phyloP scores from a whole-genome alignment of 2,888 invertebrate species.

The Microplitis deprimator region DNA sequence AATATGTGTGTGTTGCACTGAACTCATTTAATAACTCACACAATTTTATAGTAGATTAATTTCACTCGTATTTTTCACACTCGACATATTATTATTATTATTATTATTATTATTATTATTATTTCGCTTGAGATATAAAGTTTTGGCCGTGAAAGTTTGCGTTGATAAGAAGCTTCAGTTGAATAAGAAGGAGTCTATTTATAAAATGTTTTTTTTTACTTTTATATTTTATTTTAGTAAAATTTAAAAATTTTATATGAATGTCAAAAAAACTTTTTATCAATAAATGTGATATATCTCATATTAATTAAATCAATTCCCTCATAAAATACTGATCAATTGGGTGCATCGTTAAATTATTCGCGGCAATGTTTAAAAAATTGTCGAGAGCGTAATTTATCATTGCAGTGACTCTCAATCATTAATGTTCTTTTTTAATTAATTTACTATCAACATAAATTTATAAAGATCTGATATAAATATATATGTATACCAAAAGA shows the following conservation, averaged over 20 bases:
- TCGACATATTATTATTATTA: not conserved
- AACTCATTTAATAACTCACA: not conserved
- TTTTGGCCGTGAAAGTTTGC: constrained; percentile 6
- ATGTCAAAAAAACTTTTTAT: not conserved
- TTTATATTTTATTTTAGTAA: not conserved
- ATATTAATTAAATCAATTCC: not conserved
- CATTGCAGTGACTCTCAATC: constrained; percentile 24
- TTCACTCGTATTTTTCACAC: not conserved
- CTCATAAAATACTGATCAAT: not conserved
- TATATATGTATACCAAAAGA: no score
- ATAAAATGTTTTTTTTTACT: not conserved
- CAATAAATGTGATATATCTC: no score
- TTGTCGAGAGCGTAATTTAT: constrained; percentile 15
- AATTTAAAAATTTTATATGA: not conserved
- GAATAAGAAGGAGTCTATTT: not conserved
- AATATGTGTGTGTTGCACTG: not conserved
- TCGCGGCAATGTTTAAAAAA: not conserved
- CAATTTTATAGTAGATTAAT: not conserved
- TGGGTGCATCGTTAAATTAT: not conserved
- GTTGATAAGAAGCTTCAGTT: not conserved
- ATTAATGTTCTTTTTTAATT: not conserved
- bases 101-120: not conserved
- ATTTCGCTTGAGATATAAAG: constrained; percentile 4
- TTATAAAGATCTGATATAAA: no score
- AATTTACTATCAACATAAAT: not conserved